Evolutionary conservation across 2,888 invertebrate genomes (phyloP), one percentile per base, ranked within the genome.

Genomic region (Diaprepes abbreviatus): DNA sequence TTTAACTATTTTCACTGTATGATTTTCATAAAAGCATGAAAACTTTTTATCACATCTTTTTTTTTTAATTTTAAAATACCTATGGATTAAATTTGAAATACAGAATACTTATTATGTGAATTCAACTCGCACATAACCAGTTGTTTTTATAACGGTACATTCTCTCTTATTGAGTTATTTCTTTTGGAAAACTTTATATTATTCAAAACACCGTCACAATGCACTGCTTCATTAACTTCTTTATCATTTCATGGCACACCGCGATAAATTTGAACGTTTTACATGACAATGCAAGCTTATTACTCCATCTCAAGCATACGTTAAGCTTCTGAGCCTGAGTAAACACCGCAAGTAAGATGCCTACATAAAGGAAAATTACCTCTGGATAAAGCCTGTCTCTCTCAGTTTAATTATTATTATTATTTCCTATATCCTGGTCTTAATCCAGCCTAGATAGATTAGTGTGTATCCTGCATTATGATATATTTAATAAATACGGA

Each of bases 321-420:
- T 73, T 75, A 75, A 78, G 74, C 75, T 75, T 2, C 67, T 58
- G 73, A 78, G 77, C 77, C 79, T 78, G 78, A 77, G 76, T 72
- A 78, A 79, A 78, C 78, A 77, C 57, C 70, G 73, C 74, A 71
- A 72, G 74, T 75, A 73, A 77, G 77, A 77, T 74, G 75, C 69
- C 55, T 59, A 62, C 71, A 73, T 77, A 74, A 75, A 75, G 75
- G 72, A 75, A 71, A 70, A 70, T 70, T 70, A 70, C 62, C 57
- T 43, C 59, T 24, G 64, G 65, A 65, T 70, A 70, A 70, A 70
- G 60, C 70, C 31, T 28, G 55, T 70, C 66, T 65, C 70, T 70
- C 17, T 55, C 48, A 36, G 31, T 55, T 45, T 66, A 70, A 70
- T 70, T 70, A 70, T 70, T 70, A 66, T 59, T 62, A 54, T 43